A percentile compares a stretch with the other conserved stretches of the same genome.
Evolutionary conservation across 2,888 invertebrate species (phyloP).

Genomic region (Octonoba sinensis): DNA sequence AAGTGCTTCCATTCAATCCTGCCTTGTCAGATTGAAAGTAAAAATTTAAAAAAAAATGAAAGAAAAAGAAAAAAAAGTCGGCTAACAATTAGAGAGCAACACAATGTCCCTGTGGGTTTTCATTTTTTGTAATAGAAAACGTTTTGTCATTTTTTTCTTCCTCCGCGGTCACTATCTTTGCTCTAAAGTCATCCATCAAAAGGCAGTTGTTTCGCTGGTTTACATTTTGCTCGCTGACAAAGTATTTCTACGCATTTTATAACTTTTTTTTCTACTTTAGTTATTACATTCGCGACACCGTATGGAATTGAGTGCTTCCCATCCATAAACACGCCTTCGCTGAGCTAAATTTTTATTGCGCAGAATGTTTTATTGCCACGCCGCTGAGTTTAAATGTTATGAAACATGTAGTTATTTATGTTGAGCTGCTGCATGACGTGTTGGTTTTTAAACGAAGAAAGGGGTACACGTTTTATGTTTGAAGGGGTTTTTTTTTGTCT

Average conservation of each 20-base stretch:
- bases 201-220: constrained; percentile 29
- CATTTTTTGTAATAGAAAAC: constrained; percentile 8
- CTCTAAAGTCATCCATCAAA: constrained; percentile 43
- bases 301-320: no score
- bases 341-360: no score
- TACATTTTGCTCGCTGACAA: constrained; percentile 44
- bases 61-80: constrained; percentile 1
- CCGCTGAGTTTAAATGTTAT: no score
- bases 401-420: no score
- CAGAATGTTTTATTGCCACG: no score
- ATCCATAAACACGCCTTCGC: no score
- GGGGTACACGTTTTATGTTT: no score
- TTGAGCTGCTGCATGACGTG: no score
- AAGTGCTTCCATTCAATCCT: no score
- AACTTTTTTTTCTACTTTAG: constrained; percentile 3
- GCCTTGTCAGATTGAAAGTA: no score
- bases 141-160: constrained; percentile 17
- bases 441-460: no score
- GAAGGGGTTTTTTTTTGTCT: no score
- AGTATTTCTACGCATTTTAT: constrained; percentile 51
- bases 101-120: constrained; percentile 10
- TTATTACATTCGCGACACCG: neutral
- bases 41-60: neutral
- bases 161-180: constrained; percentile 43
- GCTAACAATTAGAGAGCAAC: constrained; percentile 9